Evolutionary conservation across 2,797 vertebrate species (phyloP).

Genomic region (Rhadinocentrus ornatus): DNA sequence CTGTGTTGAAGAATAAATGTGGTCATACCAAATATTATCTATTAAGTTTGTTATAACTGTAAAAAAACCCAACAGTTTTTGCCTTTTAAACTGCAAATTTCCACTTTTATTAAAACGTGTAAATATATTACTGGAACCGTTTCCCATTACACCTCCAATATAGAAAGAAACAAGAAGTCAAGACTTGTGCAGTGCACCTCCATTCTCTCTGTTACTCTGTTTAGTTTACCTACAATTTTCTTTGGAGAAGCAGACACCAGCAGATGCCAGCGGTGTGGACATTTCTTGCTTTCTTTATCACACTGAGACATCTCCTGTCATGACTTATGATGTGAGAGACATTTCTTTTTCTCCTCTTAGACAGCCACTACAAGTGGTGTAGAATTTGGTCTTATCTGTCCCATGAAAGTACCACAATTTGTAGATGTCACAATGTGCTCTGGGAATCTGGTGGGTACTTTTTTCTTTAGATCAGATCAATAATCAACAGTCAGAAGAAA

Average conservation of each 20-base stretch:
- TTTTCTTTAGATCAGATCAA: constrained; percentile 13
- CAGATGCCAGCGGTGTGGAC: neutral
- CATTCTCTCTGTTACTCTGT: neutral
- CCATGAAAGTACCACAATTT: neutral
- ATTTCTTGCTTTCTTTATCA: constrained; percentile 5
- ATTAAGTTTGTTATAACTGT: neutral
- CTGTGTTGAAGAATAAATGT: neutral
- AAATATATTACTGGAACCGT: too few species aligned
- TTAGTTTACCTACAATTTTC: neutral
- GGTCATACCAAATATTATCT: neutral
- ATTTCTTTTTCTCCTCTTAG: neutral
- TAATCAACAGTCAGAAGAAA: constrained; percentile 9
- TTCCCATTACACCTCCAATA: too few species aligned
- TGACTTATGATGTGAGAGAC: neutral
- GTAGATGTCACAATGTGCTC: constrained; percentile 20
- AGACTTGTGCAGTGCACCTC: too few species aligned
- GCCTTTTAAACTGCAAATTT: too few species aligned
- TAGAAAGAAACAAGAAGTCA: neutral
- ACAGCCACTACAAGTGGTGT: neutral
- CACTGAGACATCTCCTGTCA: constrained; percentile 15
- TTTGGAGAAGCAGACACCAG: neutral
- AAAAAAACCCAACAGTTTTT: too few species aligned
- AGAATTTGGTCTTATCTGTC: neutral
- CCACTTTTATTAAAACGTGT: too few species aligned
- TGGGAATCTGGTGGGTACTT: neutral